These are phyloP conservation scores for Sarcophaga variegata DNA, from an alignment of 2,888 invertebrate genomes.

Conservation along the genomic window DNA sequence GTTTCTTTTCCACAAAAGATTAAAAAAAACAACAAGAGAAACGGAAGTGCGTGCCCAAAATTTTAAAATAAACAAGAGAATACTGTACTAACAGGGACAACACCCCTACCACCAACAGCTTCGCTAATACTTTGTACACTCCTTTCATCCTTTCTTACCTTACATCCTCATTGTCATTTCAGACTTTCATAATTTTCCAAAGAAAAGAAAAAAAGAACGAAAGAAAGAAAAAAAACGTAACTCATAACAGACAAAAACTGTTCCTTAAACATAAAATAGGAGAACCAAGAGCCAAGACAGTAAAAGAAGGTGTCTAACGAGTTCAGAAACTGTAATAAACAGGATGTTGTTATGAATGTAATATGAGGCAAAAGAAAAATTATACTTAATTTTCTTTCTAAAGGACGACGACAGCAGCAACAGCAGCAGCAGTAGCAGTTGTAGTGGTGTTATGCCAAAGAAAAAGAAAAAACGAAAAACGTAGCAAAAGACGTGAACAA, in stretches of 20 bases:
- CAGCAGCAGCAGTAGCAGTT: too few relatives aligned
- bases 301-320: background rate
- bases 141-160: too few relatives aligned
- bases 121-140: too few relatives aligned
- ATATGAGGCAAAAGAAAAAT: background rate
- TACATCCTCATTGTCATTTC: conserved; percentile 1
- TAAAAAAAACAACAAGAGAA: background rate
- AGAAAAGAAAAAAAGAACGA: background rate
- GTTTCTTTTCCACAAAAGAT: conserved; percentile 22
- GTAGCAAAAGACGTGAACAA: too few relatives aligned
- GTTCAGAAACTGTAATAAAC: conserved; percentile 22
- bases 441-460: too few relatives aligned
- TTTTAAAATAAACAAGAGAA: conserved; percentile 48
- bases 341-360: conserved; percentile 44
- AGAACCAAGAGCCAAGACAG: background rate
- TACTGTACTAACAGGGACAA: background rate
- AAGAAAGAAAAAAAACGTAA: background rate
- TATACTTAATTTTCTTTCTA: too few relatives aligned
- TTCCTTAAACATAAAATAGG: conserved; percentile 24
- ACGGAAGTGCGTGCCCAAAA: conserved; percentile 59
- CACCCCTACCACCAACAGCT: too few relatives aligned
- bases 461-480: too few relatives aligned
- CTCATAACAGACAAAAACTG: conserved; percentile 14
- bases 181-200: conserved; percentile 12
- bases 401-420: too few relatives aligned